phyloP scores from a whole-genome alignment of 2,888 invertebrate genomes.

The Cataglyphis cursor region DNA sequence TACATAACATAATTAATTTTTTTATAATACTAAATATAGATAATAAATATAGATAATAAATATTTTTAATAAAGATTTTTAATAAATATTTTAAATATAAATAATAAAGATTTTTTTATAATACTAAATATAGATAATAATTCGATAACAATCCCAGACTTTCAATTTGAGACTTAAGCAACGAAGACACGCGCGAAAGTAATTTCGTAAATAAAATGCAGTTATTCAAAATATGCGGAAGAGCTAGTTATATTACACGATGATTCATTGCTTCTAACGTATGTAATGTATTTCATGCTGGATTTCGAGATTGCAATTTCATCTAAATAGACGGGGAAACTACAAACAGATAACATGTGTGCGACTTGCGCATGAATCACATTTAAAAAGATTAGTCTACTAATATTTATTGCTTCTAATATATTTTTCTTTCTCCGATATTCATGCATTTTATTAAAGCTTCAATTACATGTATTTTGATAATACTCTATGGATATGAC shows the following conservation, averaged over 20 bases:
- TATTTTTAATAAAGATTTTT: too few species aligned
- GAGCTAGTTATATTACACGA: neutral
- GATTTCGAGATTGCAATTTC: neutral
- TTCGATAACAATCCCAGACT: neutral
- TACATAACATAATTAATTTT: neutral
- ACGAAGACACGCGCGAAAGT: neutral
- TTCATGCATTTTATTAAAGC: neutral
- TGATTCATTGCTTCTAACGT: slow-evolving; percentile 17
- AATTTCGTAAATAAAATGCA: neutral
- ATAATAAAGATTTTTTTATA: neutral
- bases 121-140: neutral
- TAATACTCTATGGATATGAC: neutral
- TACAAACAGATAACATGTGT: neutral
- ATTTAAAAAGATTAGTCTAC: slow-evolving; percentile 59
- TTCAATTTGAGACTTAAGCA: neutral
- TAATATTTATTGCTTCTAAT: neutral
- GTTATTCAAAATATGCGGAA: slow-evolving; percentile 10
- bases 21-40: neutral
- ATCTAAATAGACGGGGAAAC: slow-evolving; percentile 23
- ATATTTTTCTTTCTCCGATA: neutral
- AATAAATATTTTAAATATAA: too few species aligned
- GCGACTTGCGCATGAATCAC: slow-evolving; percentile 56
- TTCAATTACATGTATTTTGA: neutral
- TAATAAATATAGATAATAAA: too few species aligned
- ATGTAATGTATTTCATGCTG: neutral